These are phyloP conservation scores for Eurytoma californica DNA, from an alignment of 2,888 invertebrate species.

Conservation along the genomic window DNA sequence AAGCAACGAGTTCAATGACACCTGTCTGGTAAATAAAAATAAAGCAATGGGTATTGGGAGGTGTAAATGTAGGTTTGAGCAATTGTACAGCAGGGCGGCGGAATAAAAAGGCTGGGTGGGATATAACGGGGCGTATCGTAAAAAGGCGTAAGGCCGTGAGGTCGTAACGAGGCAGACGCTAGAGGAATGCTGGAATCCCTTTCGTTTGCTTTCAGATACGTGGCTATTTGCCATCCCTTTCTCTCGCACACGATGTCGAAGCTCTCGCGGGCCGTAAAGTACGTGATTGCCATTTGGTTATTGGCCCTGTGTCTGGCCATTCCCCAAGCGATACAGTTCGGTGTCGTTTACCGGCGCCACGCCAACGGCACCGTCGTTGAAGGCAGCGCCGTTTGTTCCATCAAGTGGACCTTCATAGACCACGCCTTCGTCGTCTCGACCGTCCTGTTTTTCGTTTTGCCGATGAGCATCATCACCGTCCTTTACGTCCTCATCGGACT, in stretches of 20 bases:
- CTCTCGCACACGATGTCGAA: constrained; percentile 89
- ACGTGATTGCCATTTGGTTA: constrained; percentile 85
- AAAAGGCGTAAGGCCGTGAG: no score
- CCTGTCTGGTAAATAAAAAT: no score
- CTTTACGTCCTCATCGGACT: constrained; percentile 87
- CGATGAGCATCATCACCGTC: constrained; percentile 90
- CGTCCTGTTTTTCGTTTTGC: constrained; percentile 89
- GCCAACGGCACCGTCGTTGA: constrained; percentile 71
- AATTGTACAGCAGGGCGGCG: no score
- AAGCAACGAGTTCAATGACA: no score
- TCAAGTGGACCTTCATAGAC: constrained; percentile 79
- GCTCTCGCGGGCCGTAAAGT: constrained; percentile 86
- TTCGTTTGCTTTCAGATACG: constrained; percentile 60
- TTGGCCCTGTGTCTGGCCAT: constrained; percentile 84
- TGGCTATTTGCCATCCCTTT: constrained; percentile 79
- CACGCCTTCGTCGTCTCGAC: constrained; percentile 88
- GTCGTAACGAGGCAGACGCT: no score
- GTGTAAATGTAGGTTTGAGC: no score
- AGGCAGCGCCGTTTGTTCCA: constrained; percentile 79
- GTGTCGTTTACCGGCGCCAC: constrained; percentile 78
- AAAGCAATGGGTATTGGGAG: no score
- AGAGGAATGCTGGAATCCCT: not conserved
- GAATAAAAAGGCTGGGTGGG: no score
- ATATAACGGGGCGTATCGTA: no score
- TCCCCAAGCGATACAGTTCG: constrained; percentile 89